phyloP scores from a whole-genome alignment of 2,797 vertebrate genomes.

The Pelodytes ibericus region DNA sequence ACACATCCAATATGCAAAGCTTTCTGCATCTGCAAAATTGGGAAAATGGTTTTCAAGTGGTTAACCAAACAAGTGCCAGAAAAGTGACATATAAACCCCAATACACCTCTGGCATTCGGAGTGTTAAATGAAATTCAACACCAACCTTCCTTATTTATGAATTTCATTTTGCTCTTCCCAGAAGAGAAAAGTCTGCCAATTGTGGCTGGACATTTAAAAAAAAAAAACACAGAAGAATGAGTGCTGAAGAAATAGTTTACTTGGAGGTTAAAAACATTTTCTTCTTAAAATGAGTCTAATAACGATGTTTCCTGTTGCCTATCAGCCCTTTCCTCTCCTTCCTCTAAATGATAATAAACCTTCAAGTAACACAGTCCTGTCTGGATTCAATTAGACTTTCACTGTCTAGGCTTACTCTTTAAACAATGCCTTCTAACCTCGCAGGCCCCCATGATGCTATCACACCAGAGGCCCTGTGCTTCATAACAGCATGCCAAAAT shows the following conservation, averaged over 20 bases:
- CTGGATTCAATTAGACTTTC: constrained; percentile 57
- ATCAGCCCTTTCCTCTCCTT: constrained; percentile 31
- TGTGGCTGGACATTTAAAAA: too few relatives aligned
- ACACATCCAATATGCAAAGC: too few relatives aligned
- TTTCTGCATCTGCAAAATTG: too few relatives aligned
- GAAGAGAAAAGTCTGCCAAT: too few relatives aligned
- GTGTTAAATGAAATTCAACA: too few relatives aligned
- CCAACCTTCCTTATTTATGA: too few relatives aligned
- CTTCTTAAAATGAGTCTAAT: neutral
- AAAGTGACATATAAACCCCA: too few relatives aligned
- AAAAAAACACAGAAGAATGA: neutral
- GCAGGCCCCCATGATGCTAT: constrained; percentile 64
- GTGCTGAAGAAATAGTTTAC: neutral
- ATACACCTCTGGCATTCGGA: too few relatives aligned
- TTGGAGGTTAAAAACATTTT: neutral
- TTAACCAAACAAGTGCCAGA: too few relatives aligned
- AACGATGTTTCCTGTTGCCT: constrained; percentile 32
- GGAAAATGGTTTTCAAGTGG: too few relatives aligned
- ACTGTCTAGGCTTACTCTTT: constrained; percentile 59
- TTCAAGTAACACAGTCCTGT: constrained; percentile 45
- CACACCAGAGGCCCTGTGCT: constrained; percentile 65
- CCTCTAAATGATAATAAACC: constrained; percentile 51
- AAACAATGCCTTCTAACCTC: constrained; percentile 67
- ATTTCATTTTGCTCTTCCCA: too few relatives aligned
- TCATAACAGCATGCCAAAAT: constrained; percentile 68